Base-by-base conservation (phyloP, 2,113 vertebrate species). In the Parus major region DNA sequence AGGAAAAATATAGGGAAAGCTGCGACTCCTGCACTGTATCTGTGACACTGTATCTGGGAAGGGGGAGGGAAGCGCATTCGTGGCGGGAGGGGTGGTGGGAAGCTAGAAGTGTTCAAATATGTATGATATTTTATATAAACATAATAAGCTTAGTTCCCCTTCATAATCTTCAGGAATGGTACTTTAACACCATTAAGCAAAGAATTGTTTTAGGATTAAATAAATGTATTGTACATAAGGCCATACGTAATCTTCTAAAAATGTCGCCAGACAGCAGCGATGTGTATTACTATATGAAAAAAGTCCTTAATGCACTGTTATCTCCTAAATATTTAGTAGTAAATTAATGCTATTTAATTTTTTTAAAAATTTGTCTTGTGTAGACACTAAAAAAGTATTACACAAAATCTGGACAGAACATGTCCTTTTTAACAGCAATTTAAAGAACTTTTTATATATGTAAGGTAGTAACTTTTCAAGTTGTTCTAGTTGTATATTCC, bases 331-430 rank as follows among this genome's bases (percentile, higher is more conserved):
- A 98, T 98, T 98, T 98, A 98, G 98, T 98, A 97, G 97, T 99
- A 98, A 99, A 98, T 98, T 97, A 98, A 98, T 98, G 97, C 97
- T 98, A 99, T 99, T 99, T 99, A 98, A 99, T 98, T 98, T 99
- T 98, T 99, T 99, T 95, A 96, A 97, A 98, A 97, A 97, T 96
- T 97, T 98, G 98, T 99, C 98, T 98, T 97, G 97, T 98, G 98
- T 98, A 98, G 98, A 99, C 98, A 98, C 98, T 99, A 99, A 99
- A 98, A 98, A 97, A 98, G 97, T 98, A 98, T 98, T 98, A 98
- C 98, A 98, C 97, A 97, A 97, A 97, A 97, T 97, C 95, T 97
- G 96, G 97, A 97, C 98, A 96, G 97, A 97, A 88, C 75, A 49
- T 96, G 98, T 98, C 98, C 98, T 98, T 98, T 98, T 98, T 97